Evolutionary conservation across 2,797 vertebrate species (phyloP).

Genomic region (Coracias cyanogaster): DNA sequence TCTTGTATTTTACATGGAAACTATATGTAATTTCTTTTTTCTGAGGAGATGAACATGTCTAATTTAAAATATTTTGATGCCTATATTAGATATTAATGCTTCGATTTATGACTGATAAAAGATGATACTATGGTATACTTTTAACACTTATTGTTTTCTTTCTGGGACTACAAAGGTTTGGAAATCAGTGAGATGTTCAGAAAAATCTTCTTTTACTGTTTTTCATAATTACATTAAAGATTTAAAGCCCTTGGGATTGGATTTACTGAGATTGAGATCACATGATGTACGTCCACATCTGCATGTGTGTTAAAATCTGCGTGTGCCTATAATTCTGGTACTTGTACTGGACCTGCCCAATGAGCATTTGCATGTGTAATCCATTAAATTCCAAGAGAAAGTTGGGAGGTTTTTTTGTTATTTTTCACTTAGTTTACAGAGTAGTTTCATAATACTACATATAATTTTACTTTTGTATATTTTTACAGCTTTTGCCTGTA

Average conservation of each 20-base stretch:
- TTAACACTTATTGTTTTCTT: not conserved
- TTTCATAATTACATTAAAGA: not conserved
- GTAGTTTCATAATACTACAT: not conserved
- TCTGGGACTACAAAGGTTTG: not conserved
- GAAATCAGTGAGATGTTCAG: not conserved
- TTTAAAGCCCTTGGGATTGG: not conserved
- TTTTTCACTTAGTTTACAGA: not conserved
- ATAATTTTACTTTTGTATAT: not conserved
- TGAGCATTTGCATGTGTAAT: not conserved
- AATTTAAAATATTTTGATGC: not conserved
- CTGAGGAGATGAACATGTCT: not conserved
- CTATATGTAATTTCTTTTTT: not conserved
- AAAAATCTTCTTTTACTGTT: not conserved
- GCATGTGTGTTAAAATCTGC: not conserved
- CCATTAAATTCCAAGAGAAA: not conserved
- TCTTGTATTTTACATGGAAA: not conserved
- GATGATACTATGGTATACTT: not conserved
- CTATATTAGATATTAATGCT: not conserved
- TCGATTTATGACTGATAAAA: not conserved
- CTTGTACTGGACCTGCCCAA: not conserved
- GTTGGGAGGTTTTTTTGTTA: not conserved
- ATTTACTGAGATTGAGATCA: not conserved
- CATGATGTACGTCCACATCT: not conserved
- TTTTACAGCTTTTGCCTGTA: constrained; percentile 85
- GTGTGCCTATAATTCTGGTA: not conserved